Conservation (phyloP, 2,113 vertebrate genomes). For the Stigmatopora nigra region DNA sequence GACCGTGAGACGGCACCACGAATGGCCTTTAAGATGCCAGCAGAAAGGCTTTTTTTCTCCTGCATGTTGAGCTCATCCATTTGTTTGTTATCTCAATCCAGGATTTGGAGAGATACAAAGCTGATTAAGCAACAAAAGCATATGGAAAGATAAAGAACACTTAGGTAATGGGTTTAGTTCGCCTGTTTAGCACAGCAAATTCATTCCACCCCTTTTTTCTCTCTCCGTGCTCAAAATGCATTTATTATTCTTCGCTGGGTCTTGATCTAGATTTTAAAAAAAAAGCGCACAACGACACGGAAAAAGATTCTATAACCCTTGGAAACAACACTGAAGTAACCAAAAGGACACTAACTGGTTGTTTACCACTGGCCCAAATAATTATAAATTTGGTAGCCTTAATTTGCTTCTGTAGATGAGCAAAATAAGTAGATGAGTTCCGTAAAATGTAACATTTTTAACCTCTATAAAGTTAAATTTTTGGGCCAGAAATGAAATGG, state of each 20-base stretch:
- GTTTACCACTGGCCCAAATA: too few species aligned
- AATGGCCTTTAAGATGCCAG: constrained; percentile 46
- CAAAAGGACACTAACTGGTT: neutral
- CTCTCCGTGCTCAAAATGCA: constrained; percentile 59
- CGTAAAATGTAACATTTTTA: too few species aligned
- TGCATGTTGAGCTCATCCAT: constrained; percentile 63
- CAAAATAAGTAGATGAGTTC: too few species aligned
- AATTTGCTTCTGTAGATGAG: too few species aligned
- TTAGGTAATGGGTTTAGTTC: constrained; percentile 79
- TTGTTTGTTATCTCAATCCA: constrained; percentile 82
- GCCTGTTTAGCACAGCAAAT: constrained; percentile 68
- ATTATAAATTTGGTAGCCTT: too few species aligned
- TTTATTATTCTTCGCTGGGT: constrained; percentile 66
- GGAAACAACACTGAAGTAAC: neutral
- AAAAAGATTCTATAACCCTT: constrained; percentile 31
- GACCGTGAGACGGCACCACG: constrained; percentile 47
- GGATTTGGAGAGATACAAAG: constrained; percentile 82
- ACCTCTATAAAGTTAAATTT: too few species aligned
- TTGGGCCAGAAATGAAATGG: too few species aligned
- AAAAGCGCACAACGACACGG: constrained; percentile 19
- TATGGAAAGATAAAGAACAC: constrained; percentile 75
- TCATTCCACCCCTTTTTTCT: constrained; percentile 43
- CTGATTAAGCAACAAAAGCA: constrained; percentile 82
- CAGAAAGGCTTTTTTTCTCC: constrained; percentile 62
- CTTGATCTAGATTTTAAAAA: constrained; percentile 57